Evolutionary conservation across 2,797 vertebrate species (phyloP).

Genomic region (Mareca penelope): DNA sequence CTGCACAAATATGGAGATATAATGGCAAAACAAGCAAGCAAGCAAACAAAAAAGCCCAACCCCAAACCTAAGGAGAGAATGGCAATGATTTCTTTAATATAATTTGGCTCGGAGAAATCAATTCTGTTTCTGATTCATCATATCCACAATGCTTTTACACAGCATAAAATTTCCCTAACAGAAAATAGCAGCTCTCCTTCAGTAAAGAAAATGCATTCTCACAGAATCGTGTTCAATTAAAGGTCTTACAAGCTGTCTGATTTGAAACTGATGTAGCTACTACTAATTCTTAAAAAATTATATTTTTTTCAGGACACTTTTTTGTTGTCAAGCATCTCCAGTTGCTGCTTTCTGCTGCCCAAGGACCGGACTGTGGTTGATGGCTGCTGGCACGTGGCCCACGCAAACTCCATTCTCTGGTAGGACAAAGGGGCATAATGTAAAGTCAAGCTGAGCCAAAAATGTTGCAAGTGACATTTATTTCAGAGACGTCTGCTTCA

Average conservation of each 20-base stretch:
- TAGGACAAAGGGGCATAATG: not conserved
- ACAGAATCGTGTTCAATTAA: conserved; percentile 27
- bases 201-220: not conserved
- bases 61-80: not conserved
- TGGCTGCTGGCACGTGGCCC: accelerated
- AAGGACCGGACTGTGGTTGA: accelerated
- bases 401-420: not conserved
- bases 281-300: not conserved
- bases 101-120: conserved; percentile 27
- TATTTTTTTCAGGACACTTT: not conserved
- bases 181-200: conserved; percentile 7
- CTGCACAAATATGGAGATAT: not conserved
- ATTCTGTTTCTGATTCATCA: conserved; percentile 12
- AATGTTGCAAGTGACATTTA: not conserved
- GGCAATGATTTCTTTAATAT: not conserved
- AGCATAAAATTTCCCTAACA: conserved; percentile 19
- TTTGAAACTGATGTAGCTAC: not conserved
- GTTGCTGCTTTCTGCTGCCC: not conserved
- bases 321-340: conserved; percentile 2
- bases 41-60: not conserved
- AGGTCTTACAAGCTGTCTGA: not conserved
- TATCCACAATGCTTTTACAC: not conserved
- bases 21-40: not conserved
- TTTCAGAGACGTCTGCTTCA: not conserved
- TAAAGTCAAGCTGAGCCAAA: not conserved